Base-by-base conservation (phyloP, 2,888 invertebrate species). In the Eristalis tenax region DNA sequence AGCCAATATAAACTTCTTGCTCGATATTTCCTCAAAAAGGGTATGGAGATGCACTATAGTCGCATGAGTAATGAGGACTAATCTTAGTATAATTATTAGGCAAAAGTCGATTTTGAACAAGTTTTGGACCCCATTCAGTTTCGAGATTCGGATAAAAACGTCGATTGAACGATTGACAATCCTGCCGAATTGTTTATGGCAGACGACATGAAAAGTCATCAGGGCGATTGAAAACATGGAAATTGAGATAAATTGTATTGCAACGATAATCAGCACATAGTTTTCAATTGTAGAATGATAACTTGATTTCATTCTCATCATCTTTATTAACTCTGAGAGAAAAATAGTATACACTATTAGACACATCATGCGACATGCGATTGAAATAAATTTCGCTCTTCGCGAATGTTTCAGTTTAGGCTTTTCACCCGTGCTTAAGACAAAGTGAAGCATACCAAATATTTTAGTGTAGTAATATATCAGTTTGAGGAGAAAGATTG, bases 141-240 rank as follows among this genome's bases (percentile, higher is more conserved):
- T 59, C 6, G 66, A 32, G 61, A 79, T 65, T 43, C 28, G 78
- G 32, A 59, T 4, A 40, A 71, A 79, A 13, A 71, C 22, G 2
- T 32, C 23, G 15, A 79, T 79, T 6, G 71, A 11, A 5, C 65
- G 43, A 61, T 78, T 78, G 15, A 78, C 18, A 5, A 79, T 22
- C 0, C n/a, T 57, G 1, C 65, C 56, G 57, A 71, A 70, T 5
- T 64, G 13, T 15, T 65, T 64, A 40, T 78, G 40, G 0, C 35
- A 23, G 1, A 64, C 26, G 1, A 57, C 23, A n/a, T 70, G 56
- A 35, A 65, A 70, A 4, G 13, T 38, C 26, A 78, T 38, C 10
- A 65, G 26, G 10, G 15, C 13, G 6, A 70, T 15, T 11, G 56
- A n/a, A 22, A 70, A 78, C 15, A 35, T 38, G 1, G 18, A 18